Evolutionary conservation across 2,888 invertebrate genomes (phyloP), one percentile per base, ranked within the genome.

Genomic region (Amphipyra berbera): DNA sequence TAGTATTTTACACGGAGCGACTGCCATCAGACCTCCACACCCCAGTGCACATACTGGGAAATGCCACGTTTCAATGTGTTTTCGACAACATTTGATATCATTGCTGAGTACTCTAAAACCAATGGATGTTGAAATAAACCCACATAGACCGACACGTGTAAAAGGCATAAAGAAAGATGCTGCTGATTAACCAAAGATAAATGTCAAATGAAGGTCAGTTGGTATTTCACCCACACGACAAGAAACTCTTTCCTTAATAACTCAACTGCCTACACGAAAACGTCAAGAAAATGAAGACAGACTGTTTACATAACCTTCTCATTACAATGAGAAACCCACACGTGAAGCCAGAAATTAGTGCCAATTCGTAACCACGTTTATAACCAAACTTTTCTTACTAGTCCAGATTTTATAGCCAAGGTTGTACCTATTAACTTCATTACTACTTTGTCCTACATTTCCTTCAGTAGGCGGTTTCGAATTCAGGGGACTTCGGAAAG

Each of bases 391-490:
- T 62, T 57, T 37, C 33, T 27, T 46, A 48, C 35, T 61, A 49
- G 15, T 35, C 55, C 30, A 45, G 37, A 55, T 55, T 58, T 62
- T 62, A 45, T 62, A 33, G n/a, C 33, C n/a, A 27, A 61, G 9
- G 38, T 44, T 37, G 21, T n/a, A 10, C 10, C 35, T 37, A 14
- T 42, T 42, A 42, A 6, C 14, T 61, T 68, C 9, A 47, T 58
- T 33, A 54, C 15, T 57, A 49, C 44, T 55, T 68, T 55, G 55
- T 41, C 54, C 69, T 68, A 58, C 41, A 63, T 71, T 74, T 38
- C 10, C 33, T 45, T 45, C 7, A 13, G 38, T 41, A 12, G 38
- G 7, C 13, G 13, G 1, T 9, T 35, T 72, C 64, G 35, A 12
- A 6, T 38, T 54, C 38, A 38, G 21, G 6, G 41, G 5, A 37